Base-by-base conservation (phyloP, 2,113 vertebrate genomes). In the Herpetotheres cachinnans region DNA sequence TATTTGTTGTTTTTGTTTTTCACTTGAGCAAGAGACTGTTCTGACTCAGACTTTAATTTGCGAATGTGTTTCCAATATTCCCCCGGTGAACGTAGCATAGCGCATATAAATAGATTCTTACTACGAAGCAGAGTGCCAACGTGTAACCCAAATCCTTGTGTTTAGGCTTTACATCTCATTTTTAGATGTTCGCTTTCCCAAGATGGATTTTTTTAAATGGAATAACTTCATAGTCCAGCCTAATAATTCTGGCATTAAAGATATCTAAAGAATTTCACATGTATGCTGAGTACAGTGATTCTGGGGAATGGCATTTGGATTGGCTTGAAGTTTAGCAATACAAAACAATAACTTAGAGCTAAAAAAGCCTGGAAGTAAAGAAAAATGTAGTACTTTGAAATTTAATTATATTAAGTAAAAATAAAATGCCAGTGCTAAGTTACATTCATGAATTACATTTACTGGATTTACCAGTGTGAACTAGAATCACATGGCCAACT, bases 1-100 rank as follows among this genome's bases (percentile, higher is more conserved):
- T 95, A 59, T 44, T 42, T 77, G 55, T 73, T 92, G 65, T 44
- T 93, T 92, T 93, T 90, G 78, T 77, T 92, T 94, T 95, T 89
- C 2, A 38, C 61, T 94, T 24, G 16, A 95, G 87, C 52, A 85
- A 89, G 86, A 93, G 72, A 49, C 74, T 74, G 77, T 95, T 96
- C 81, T 89, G 89, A 95, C 67, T 96, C 96, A 93, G 91, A 87
- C 78, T 96, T 89, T 91, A 94, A 95, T 97, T 95, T 95, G 84
- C 4, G 7, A 94, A 89, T 82, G 61, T 91, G 73, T 89, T 97
- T 96, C 81, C 77, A 94, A 58, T 86, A 86, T 95, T 93, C 81
- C 70, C 42, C 73, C 54, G 58, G 77, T 96, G 83, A 94, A 56
- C 36, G 36, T 4, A 83, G 58, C 79, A 65, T 29, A 74, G 56